phyloP scores from a whole-genome alignment of 2,888 invertebrate genomes.

The Pediacus dermestoides region DNA sequence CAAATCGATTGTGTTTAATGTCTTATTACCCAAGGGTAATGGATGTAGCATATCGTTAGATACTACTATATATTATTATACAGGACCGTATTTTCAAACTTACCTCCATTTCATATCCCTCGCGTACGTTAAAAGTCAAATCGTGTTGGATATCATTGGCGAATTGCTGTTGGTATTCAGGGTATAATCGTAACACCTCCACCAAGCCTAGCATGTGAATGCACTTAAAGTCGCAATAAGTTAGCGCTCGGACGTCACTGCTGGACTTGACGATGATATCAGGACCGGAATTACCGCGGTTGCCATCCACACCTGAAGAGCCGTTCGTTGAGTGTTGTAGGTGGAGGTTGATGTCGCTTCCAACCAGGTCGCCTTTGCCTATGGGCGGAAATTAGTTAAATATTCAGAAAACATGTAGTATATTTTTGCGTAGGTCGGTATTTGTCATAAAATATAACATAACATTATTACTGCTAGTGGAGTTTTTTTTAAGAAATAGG shows the following conservation, averaged over 20 bases:
- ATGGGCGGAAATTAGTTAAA: conserved; percentile 2
- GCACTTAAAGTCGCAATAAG: conserved; percentile 94
- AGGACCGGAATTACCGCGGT: conserved; percentile 51
- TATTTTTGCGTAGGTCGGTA: conserved; percentile 1
- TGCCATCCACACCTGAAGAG: conserved; percentile 50
- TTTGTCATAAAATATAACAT: too few relatives aligned
- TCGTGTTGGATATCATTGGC: conserved; percentile 93
- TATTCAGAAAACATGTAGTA: conserved; percentile 5
- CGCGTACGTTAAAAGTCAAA: conserved; percentile 88
- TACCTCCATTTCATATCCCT: conserved; percentile 87
- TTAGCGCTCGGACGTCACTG: conserved; percentile 89
- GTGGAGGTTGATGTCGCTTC: conserved; percentile 85
- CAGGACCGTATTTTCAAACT: too few relatives aligned
- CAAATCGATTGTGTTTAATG: too few relatives aligned
- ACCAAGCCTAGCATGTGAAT: conserved; percentile 87
- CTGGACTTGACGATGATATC: conserved; percentile 89
- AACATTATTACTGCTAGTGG: too few relatives aligned
- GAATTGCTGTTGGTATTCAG: conserved; percentile 93
- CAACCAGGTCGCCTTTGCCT: conserved; percentile 96
- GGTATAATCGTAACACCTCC: conserved; percentile 84
- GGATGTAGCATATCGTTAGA: conserved; percentile 6
- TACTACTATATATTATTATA: background rate
- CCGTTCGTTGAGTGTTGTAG: conserved; percentile 65
- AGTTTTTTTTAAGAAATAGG: too few relatives aligned
- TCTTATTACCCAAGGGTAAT: too few relatives aligned